Evolutionary conservation across 2,888 invertebrate genomes (phyloP).

Genomic region (Pterostichus niger): DNA sequence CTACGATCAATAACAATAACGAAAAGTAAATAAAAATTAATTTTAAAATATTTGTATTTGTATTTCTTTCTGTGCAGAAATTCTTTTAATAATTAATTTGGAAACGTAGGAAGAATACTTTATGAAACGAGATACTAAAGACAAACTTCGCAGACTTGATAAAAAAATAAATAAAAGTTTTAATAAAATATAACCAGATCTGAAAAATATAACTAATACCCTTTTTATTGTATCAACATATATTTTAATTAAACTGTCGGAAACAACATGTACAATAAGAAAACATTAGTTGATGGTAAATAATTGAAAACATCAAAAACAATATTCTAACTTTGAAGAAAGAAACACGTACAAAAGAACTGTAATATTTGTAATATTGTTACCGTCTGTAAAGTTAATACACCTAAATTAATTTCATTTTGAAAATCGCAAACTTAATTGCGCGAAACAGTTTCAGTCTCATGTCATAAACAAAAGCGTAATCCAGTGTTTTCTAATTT

Average conservation of each 20-base stretch:
- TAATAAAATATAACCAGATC: too few species aligned
- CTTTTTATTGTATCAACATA: neutral
- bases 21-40: too few species aligned
- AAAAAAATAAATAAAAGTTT: too few species aligned
- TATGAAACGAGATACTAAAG: too few species aligned
- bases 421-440: conserved; percentile 5
- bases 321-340: neutral
- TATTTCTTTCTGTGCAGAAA: too few species aligned
- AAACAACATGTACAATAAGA: neutral
- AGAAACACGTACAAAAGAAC: neutral
- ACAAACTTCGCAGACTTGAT: too few species aligned
- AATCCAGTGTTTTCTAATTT: conserved; percentile 40
- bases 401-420: conserved; percentile 22
- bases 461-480: conserved; percentile 34
- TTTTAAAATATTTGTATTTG: too few species aligned
- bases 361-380: conserved; percentile 6
- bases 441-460: conserved; percentile 26
- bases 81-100: too few species aligned
- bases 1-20: too few species aligned
- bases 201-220: too few species aligned
- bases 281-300: neutral
- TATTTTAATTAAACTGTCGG: conserved; percentile 13
- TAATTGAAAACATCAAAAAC: conserved; percentile 9
- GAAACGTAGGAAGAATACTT: too few species aligned
- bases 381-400: neutral